Percentiles rank a stretch among this genome's conserved stretches.
Evolutionary conservation across 1,140 invertebrate genomes (phyloP).

Genomic region (Geopemphigus sp.): DNA sequence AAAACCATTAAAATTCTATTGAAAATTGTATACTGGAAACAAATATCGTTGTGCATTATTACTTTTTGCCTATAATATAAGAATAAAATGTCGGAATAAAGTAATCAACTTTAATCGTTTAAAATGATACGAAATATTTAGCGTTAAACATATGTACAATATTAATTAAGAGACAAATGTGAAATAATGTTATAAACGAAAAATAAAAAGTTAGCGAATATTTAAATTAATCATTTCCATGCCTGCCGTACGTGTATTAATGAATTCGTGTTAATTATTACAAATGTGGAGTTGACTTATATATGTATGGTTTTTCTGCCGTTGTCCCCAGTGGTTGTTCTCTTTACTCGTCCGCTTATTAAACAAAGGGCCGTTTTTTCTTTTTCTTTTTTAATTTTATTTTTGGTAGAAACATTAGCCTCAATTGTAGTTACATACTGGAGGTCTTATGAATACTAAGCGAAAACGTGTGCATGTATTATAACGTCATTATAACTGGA

Average conservation of each 20-base stretch:
- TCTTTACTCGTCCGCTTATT: slow-evolving; percentile 6
- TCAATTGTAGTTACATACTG: slow-evolving; percentile 4
- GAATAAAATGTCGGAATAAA: too few relatives aligned
- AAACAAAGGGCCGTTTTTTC: slow-evolving; percentile 27
- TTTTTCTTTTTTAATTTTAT: background rate
- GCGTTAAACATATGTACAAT: too few relatives aligned
- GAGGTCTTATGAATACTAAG: background rate
- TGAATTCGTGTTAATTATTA: slow-evolving; percentile 24
- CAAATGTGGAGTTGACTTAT: slow-evolving; percentile 21
- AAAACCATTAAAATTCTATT: too few relatives aligned
- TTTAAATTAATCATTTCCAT: background rate
- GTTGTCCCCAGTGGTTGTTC: slow-evolving; percentile 19
- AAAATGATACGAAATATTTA: background rate
- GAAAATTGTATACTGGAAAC: too few relatives aligned
- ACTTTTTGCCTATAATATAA: too few relatives aligned
- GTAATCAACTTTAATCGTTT: background rate
- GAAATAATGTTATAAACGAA: background rate
- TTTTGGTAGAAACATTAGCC: slow-evolving; percentile 10
- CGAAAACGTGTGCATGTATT: slow-evolving; percentile 31
- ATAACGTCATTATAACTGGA: slow-evolving; percentile 33
- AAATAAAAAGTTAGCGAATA: background rate
- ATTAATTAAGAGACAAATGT: too few relatives aligned
- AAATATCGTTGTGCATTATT: too few relatives aligned
- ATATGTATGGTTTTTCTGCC: slow-evolving; percentile 16
- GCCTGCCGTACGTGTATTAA: background rate